These are phyloP conservation scores for Camponotus fellah DNA, from an alignment of 2,888 invertebrate species.

Conservation along the genomic window DNA sequence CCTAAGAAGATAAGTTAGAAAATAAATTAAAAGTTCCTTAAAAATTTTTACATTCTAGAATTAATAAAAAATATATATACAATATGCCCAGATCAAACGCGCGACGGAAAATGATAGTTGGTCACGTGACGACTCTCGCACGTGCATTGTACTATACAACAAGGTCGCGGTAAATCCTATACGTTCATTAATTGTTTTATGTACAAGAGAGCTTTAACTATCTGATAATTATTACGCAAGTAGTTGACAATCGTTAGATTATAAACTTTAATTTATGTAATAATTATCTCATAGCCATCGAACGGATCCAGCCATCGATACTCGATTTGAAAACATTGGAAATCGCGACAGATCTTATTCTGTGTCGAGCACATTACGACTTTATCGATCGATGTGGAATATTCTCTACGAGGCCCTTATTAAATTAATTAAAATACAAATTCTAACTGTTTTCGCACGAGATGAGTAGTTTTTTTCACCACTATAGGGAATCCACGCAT, in stretches of 20 bases:
- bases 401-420: conserved; percentile 33
- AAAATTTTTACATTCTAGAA: conserved; percentile 2
- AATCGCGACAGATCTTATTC: conserved; percentile 7
- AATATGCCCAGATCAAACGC: conserved; percentile 57
- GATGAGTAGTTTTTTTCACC: conserved; percentile 13
- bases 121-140: conserved; percentile 35
- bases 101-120: conserved; percentile 15
- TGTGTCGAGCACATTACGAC: neutral
- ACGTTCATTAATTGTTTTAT: conserved; percentile 43
- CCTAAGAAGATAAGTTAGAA: neutral
- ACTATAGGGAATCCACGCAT: neutral
- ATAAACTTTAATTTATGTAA: conserved; percentile 23
- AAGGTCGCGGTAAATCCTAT: conserved; percentile 52
- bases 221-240: conserved; percentile 29
- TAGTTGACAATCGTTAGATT: conserved; percentile 36
- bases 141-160: conserved; percentile 66
- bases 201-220: conserved; percentile 49
- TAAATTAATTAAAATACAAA: conserved; percentile 24
- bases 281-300: conserved; percentile 33
- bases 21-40: conserved; percentile 5
- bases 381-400: conserved; percentile 4
- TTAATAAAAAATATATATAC: conserved; percentile 58
- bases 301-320: conserved; percentile 51
- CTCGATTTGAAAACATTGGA: conserved; percentile 32
- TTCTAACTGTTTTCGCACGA: conserved; percentile 23